These are phyloP conservation scores for Lottia gigantea DNA, from an alignment of 2,888 invertebrate genomes.

Conservation along the genomic window DNA sequence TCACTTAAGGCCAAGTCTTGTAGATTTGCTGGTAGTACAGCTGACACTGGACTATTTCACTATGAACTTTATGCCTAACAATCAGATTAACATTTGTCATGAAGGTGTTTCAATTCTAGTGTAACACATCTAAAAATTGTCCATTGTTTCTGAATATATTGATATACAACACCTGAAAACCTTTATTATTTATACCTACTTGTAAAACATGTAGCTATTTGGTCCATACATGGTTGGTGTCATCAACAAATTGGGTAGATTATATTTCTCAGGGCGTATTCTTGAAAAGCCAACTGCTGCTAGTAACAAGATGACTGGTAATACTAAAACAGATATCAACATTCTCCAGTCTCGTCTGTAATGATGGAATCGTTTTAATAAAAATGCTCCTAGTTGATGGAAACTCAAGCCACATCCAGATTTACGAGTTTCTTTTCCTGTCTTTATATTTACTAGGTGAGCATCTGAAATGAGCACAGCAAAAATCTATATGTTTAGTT, in stretches of 20 bases:
- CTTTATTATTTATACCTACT: constrained; percentile 38
- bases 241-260: constrained; percentile 56
- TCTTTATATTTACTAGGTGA: too few species aligned
- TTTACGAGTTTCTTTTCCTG: constrained; percentile 8
- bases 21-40: too few species aligned
- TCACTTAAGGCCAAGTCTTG: not conserved
- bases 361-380: constrained; percentile 67
- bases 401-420: constrained; percentile 35
- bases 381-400: constrained; percentile 55
- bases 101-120: not conserved
- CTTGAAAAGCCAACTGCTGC: constrained; percentile 64
- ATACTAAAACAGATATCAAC: constrained; percentile 59
- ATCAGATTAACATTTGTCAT: constrained; percentile 8
- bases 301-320: constrained; percentile 66
- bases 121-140: too few species aligned
- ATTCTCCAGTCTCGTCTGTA: constrained; percentile 64
- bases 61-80: not conserved
- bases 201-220: constrained; percentile 54
- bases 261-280: constrained; percentile 51
- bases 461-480: too few species aligned
- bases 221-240: constrained; percentile 66
- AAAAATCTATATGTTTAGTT: too few species aligned
- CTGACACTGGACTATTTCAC: too few species aligned
- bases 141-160: too few species aligned
- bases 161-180: too few species aligned